Evolutionary conservation across 2,113 vertebrate genomes (phyloP).

Genomic region (Nothocercus julius): DNA sequence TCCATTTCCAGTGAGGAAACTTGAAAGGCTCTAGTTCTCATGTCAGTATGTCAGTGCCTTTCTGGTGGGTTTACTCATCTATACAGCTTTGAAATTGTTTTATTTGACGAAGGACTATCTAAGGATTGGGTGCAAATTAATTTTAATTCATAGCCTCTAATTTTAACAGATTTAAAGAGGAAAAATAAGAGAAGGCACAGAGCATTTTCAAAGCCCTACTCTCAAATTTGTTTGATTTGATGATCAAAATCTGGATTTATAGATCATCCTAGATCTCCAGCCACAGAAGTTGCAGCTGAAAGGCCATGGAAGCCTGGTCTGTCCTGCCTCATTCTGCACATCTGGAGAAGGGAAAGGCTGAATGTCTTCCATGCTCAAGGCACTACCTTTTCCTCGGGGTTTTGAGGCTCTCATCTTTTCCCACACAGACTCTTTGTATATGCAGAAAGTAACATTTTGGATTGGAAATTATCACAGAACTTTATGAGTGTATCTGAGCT

Average conservation of each 20-base stretch:
- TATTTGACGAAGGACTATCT: neutral
- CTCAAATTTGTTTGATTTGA: neutral
- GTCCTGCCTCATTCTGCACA: neutral
- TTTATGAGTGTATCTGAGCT: neutral
- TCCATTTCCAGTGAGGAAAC: neutral
- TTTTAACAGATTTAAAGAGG: neutral
- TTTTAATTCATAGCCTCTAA: neutral
- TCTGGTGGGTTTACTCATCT: neutral
- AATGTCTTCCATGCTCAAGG: neutral
- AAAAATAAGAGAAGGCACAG: neutral
- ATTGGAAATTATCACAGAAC: neutral
- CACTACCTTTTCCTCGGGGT: neutral
- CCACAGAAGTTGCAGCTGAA: neutral
- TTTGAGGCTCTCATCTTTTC: neutral
- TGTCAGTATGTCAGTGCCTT: neutral
- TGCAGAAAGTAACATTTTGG: neutral
- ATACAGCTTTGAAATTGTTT: neutral
- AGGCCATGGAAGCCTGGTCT: neutral
- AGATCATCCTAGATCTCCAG: neutral
- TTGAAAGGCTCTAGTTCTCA: neutral
- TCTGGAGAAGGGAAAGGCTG: neutral
- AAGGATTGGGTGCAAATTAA: neutral
- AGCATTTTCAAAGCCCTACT: neutral
- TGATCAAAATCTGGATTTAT: neutral
- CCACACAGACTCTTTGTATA: neutral